These are phyloP conservation scores for Gymnobelideus leadbeateri DNA, from an alignment of 2,113 vertebrate genomes.

Conservation along the genomic window DNA sequence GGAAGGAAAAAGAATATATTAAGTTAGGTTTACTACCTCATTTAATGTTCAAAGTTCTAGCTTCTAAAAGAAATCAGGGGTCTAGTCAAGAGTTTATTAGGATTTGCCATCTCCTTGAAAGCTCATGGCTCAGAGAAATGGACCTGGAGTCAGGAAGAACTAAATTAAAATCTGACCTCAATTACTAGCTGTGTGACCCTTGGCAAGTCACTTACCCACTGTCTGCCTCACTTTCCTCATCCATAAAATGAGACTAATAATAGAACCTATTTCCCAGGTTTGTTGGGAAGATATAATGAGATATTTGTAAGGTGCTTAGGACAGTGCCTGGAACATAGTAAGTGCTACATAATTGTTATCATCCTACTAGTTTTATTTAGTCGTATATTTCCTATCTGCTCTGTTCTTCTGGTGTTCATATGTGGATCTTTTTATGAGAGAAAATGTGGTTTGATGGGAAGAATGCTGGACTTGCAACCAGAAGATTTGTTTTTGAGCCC, in stretches of 20 bases:
- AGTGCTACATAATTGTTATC: neutral
- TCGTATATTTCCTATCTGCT: neutral
- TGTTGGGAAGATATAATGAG: neutral
- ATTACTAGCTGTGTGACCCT: neutral
- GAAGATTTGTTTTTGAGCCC: neutral
- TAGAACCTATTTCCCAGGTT: neutral
- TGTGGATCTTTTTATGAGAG: neutral
- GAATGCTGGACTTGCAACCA: neutral
- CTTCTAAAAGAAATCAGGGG: neutral
- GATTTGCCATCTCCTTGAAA: neutral
- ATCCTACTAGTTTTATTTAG: neutral
- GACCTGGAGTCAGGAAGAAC: neutral
- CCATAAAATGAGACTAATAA: neutral
- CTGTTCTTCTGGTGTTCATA: neutral
- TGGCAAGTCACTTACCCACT: neutral
- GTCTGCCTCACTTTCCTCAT: neutral
- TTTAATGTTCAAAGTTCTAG: neutral
- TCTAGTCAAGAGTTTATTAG: neutral
- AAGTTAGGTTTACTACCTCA: neutral
- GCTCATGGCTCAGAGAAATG: neutral
- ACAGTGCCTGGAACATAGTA: neutral
- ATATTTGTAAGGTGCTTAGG: neutral
- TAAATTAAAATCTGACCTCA: neutral
- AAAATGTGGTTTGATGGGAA: neutral
- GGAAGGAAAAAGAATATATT: neutral